These are phyloP conservation scores for Bujurquina vittata DNA, from an alignment of 2,113 vertebrate species.

Conservation along the genomic window DNA sequence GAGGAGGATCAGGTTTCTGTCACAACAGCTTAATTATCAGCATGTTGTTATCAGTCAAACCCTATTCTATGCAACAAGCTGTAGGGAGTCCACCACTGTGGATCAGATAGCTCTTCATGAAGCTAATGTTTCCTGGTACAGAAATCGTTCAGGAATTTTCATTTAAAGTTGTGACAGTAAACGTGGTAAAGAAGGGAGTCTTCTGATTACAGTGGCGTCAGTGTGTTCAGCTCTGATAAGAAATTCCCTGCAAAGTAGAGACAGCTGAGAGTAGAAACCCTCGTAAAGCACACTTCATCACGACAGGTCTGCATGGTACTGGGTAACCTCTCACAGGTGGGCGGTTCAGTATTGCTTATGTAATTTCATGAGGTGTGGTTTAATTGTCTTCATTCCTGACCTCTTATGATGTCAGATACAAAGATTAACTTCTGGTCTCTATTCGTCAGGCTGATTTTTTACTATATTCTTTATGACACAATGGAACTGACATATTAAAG, in stretches of 20 bases:
- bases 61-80: not conserved
- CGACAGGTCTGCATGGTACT: not conserved
- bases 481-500: not conserved
- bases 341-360: not conserved
- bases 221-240: slow-evolving; percentile 27
- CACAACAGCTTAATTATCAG: not conserved
- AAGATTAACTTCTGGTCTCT: not conserved
- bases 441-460: not conserved
- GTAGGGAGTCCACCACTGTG: not conserved
- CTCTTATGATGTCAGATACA: not conserved
- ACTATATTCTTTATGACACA: not conserved
- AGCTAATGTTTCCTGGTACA: not conserved
- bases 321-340: not conserved
- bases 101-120: not conserved
- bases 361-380: not conserved
- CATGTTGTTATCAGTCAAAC: not conserved
- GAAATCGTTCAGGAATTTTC: not conserved
- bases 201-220: slow-evolving; percentile 10
- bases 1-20: not conserved
- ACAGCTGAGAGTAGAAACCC: slow-evolving; percentile 2
- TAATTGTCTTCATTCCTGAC: not conserved
- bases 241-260: not conserved
- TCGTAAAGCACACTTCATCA: not conserved
- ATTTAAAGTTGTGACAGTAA: not conserved
- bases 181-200: not conserved